Evolutionary conservation across 2,797 vertebrate genomes (phyloP).

Genomic region (Glyptemys insculpta): DNA sequence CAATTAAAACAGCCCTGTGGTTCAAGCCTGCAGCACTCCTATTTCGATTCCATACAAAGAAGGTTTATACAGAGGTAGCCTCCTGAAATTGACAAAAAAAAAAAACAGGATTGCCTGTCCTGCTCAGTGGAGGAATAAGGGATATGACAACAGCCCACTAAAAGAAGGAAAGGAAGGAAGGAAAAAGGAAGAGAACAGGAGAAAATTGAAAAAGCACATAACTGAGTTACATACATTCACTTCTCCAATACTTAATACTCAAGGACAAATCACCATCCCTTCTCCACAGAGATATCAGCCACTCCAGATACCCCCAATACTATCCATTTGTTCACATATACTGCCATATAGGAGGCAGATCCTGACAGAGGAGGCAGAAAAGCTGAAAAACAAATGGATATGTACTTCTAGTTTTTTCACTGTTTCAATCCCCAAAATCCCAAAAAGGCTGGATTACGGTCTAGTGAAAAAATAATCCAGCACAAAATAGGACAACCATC

Average conservation of each 20-base stretch:
- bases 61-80: conserved; percentile 52
- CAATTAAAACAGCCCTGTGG: neutral
- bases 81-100: neutral
- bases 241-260: conserved; percentile 8
- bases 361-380: fast-evolving
- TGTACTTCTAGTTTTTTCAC: neutral
- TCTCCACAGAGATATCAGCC: neutral
- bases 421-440: neutral
- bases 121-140: neutral
- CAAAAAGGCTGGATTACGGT: neutral
- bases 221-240: fast-evolving
- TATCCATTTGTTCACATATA: fast-evolving
- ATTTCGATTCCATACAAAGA: conserved; percentile 64
- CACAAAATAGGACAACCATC: neutral
- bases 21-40: conserved; percentile 39
- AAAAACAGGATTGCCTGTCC: conserved; percentile 49
- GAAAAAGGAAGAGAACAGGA: neutral
- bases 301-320: neutral
- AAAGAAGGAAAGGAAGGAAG: neutral
- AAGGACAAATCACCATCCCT: fast-evolving
- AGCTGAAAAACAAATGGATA: neutral
- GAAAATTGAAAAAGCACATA: neutral
- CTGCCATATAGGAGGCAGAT: fast-evolving
- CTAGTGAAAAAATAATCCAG: neutral
- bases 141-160: conserved; percentile 23